phyloP scores from a whole-genome alignment of 2,888 invertebrate species.

The Muscina levida region DNA sequence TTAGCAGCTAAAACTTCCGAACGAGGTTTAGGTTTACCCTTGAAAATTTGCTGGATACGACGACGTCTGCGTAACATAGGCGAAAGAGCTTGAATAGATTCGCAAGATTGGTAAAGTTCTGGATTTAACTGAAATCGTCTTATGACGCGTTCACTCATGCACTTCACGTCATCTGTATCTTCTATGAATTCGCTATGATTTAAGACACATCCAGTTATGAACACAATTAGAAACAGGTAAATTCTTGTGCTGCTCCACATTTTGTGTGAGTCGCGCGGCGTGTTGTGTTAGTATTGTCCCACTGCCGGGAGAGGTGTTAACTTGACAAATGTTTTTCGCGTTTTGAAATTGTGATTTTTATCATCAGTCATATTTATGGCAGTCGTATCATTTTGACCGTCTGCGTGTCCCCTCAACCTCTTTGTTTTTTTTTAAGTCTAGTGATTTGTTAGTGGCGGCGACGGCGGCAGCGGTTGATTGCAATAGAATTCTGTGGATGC shows the following conservation, averaged over 20 bases:
- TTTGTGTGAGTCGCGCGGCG: background rate
- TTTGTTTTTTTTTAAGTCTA: too few species aligned
- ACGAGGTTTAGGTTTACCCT: conserved; percentile 82
- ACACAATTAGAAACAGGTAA: conserved; percentile 22
- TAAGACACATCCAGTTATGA: background rate
- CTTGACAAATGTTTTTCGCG: conserved; percentile 53
- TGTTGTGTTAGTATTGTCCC: too few species aligned
- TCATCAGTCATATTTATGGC: conserved; percentile 56
- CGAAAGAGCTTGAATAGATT: background rate
- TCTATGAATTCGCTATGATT: conserved; percentile 4
- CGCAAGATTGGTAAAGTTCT: conserved; percentile 58
- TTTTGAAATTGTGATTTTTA: conserved; percentile 60
- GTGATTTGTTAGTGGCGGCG: too few species aligned
- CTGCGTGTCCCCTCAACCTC: conserved; percentile 16
- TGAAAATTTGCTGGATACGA: conserved; percentile 81
- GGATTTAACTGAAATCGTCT: conserved; percentile 65
- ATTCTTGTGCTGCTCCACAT: conserved; percentile 10
- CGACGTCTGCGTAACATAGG: conserved; percentile 70
- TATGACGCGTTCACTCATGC: conserved; percentile 58
- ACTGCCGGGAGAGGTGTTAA: conserved; percentile 42
- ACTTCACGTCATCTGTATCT: background rate
- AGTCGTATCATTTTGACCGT: conserved; percentile 36
- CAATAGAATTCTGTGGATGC: too few species aligned
- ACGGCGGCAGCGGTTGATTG: conserved; percentile 41
- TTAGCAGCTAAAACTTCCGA: conserved; percentile 82